Evolutionary conservation across 2,797 vertebrate genomes (phyloP).

Genomic region (Cossypha niveicapilla): DNA sequence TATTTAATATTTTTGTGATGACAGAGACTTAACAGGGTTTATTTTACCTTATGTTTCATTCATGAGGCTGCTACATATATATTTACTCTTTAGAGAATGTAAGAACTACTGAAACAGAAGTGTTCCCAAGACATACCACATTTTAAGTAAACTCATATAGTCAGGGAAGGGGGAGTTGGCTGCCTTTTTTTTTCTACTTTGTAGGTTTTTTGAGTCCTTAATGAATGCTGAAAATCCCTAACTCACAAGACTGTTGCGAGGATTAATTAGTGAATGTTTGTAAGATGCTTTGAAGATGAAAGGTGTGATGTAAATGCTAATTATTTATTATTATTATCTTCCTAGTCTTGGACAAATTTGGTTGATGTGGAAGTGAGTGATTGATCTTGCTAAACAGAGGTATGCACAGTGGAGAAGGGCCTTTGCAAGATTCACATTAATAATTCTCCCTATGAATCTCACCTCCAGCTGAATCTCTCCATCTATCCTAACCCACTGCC

Average conservation of each 20-base stretch:
- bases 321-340: slow-evolving; percentile 57
- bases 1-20: neutral
- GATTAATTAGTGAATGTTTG: slow-evolving; percentile 49
- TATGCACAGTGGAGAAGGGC: neutral
- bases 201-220: neutral
- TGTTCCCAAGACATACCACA: neutral
- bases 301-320: slow-evolving; percentile 55
- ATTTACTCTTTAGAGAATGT: neutral
- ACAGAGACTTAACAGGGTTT: neutral
- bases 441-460: neutral
- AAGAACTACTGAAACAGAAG: neutral
- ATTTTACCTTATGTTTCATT: slow-evolving; percentile 1
- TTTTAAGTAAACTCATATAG: neutral
- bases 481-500: neutral
- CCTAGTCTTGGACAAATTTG: neutral
- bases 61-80: neutral
- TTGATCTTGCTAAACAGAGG: slow-evolving; percentile 33
- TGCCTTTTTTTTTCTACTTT: neutral
- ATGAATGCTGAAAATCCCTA: slow-evolving; percentile 24
- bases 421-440: neutral
- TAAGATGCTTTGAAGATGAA: slow-evolving; percentile 51
- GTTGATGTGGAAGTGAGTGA: slow-evolving; percentile 7
- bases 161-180: neutral
- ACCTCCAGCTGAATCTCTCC: neutral
- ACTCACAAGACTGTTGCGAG: neutral